A percentile compares a stretch with the other conserved stretches of the same genome.
phyloP scores from a whole-genome alignment of 2,888 invertebrate genomes.

The Melieria crassipennis region DNA sequence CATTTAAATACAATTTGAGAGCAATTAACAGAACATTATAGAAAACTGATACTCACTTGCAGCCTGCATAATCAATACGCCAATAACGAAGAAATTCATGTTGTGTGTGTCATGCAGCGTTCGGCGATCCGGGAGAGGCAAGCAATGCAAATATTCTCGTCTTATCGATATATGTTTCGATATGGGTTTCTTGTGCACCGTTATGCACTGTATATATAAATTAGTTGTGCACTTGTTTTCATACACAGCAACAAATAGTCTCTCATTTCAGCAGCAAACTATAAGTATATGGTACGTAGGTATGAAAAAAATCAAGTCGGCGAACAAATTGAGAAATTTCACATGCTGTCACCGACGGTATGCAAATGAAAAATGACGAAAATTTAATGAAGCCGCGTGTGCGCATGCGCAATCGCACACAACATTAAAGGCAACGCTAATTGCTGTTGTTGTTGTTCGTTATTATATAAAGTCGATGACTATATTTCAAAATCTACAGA shows the following conservation, averaged over 20 bases:
- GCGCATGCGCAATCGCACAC: not conserved
- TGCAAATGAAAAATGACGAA: not conserved
- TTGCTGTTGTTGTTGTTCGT: not conserved
- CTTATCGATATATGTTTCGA: too few species aligned
- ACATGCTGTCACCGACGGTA: not conserved
- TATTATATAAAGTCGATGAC: slow-evolving; percentile 9
- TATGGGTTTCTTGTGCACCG: not conserved
- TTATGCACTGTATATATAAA: not conserved
- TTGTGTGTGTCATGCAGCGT: slow-evolving; percentile 30
- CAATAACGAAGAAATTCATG: slow-evolving; percentile 62
- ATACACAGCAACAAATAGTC: slow-evolving; percentile 6
- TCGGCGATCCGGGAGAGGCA: too few species aligned
- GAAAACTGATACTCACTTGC: slow-evolving; percentile 53
- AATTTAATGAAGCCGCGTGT: not conserved
- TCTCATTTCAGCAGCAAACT: not conserved
- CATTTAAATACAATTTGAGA: too few species aligned
- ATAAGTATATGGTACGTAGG: too few species aligned
- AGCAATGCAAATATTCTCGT: too few species aligned
- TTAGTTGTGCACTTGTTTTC: not conserved
- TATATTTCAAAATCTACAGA: slow-evolving; percentile 1
- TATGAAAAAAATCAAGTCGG: not conserved
- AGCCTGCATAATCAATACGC: slow-evolving; percentile 62
- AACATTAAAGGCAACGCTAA: too few species aligned
- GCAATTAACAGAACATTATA: not conserved
- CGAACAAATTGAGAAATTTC: not conserved